A percentile compares a stretch with the other conserved stretches of the same genome.
phyloP scores from a whole-genome alignment of 30 jellyfish, hydroid and myxozoan genomes.

The Turritopsis dohrnii region DNA sequence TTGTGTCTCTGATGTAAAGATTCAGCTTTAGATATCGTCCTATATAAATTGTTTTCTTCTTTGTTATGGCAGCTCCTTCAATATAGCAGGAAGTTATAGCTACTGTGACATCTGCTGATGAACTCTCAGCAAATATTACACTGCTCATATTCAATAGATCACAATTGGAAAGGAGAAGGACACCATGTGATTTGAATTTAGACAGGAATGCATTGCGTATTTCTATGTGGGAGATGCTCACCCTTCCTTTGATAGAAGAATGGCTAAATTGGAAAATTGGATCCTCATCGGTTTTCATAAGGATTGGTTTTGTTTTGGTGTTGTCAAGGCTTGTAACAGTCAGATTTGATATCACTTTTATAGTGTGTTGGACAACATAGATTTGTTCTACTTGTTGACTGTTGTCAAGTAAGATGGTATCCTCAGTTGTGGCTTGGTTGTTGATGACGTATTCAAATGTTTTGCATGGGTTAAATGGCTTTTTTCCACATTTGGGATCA shows the following conservation, averaged over 20 bases:
- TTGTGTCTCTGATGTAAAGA: neutral
- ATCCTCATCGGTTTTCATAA: neutral
- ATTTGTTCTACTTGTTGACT: neutral
- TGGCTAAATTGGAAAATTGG: neutral
- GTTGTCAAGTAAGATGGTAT: neutral
- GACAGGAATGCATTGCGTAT: neutral
- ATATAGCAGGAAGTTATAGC: neutral
- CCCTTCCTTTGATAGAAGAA: neutral
- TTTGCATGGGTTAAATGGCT: neutral
- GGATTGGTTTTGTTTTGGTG: neutral
- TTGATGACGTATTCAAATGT: neutral
- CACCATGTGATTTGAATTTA: neutral
- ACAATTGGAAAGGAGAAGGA: neutral
- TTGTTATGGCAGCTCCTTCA: neutral
- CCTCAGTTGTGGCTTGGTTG: neutral
- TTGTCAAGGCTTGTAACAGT: neutral
- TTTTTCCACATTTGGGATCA: neutral
- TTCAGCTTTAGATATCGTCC: neutral
- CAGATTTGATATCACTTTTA: neutral
- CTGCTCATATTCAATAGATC: neutral
- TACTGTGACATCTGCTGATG: neutral
- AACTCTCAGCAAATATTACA: neutral
- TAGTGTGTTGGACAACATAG: neutral
- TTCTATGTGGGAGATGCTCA: neutral
- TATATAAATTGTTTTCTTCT: neutral